Evolutionary conservation across 2,888 invertebrate species (phyloP).

Genomic region (Nomada hirtipes): DNA sequence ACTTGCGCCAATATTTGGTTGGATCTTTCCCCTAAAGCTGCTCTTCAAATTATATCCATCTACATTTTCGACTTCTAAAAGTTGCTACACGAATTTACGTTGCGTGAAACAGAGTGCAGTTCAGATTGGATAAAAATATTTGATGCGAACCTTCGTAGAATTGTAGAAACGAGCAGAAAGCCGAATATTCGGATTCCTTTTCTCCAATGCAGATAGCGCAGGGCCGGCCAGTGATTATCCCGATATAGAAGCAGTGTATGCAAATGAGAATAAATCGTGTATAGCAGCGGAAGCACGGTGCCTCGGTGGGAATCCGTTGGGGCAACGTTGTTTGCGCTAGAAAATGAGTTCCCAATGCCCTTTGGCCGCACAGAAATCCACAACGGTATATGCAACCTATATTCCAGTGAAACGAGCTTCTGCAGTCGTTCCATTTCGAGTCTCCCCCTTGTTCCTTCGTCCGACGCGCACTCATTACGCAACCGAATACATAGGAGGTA

Average conservation of each 20-base stretch:
- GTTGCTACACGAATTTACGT: neutral
- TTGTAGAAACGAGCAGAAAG: neutral
- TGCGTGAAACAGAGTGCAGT: neutral
- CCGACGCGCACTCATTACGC: slow-evolving; percentile 9
- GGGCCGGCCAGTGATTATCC: slow-evolving; percentile 17
- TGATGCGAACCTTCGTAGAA: neutral
- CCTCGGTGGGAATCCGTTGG: slow-evolving; percentile 14
- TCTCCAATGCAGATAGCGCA: neutral
- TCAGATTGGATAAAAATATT: neutral
- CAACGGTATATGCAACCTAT: slow-evolving; percentile 17
- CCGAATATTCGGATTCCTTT: neutral
- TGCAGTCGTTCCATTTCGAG: slow-evolving; percentile 17
- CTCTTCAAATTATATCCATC: too few relatives aligned
- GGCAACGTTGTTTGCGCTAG: slow-evolving; percentile 58
- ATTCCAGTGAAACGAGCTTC: slow-evolving; percentile 22
- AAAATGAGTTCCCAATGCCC: slow-evolving; percentile 65
- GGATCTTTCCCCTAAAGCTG: too few relatives aligned
- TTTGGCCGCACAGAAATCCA: slow-evolving; percentile 63
- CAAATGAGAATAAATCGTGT: slow-evolving; percentile 52
- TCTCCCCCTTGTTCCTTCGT: neutral
- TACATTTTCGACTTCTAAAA: neutral
- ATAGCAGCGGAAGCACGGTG: slow-evolving; percentile 5
- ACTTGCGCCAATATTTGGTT: too few relatives aligned
- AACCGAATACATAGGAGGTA: neutral
- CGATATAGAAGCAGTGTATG: slow-evolving; percentile 13